Evolutionary conservation across 2,797 vertebrate genomes (phyloP).

Genomic region (Brachyalestes nurse): DNA sequence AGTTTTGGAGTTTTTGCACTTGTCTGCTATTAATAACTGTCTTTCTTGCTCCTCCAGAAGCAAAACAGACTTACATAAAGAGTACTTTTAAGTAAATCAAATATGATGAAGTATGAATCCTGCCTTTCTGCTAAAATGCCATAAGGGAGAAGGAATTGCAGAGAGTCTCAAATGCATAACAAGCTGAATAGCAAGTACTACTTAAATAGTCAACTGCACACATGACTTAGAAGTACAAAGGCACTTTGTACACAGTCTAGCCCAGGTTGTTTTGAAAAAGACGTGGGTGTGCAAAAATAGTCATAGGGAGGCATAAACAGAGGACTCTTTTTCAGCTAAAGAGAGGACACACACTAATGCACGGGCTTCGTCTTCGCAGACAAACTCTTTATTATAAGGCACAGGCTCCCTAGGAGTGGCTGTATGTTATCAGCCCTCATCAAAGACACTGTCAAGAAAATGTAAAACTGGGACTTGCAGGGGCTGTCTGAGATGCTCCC

Average conservation of each 20-base stretch:
- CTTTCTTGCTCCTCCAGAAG: not conserved
- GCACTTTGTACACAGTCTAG: conserved; percentile 8
- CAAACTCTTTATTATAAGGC: conserved; percentile 71
- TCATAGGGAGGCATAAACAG: conserved; percentile 41
- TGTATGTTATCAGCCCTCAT: conserved; percentile 76
- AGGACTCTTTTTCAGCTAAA: conserved; percentile 61
- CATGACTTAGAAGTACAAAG: conserved; percentile 34
- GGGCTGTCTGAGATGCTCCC: conserved; percentile 64
- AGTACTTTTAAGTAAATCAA: conserved; percentile 15
- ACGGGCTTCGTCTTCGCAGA: conserved; percentile 70
- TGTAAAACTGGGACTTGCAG: conserved; percentile 72
- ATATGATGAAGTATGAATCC: not conserved
- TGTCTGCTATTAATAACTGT: conserved; percentile 12
- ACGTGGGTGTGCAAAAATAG: conserved; percentile 47
- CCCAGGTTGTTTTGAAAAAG: conserved; percentile 36
- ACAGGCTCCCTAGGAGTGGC: conserved; percentile 70
- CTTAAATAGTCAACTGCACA: conserved; percentile 27
- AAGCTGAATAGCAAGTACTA: conserved; percentile 30
- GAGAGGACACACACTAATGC: conserved; percentile 73
- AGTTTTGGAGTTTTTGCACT: not conserved
- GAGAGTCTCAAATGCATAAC: conserved; percentile 30
- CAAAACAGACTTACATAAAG: not conserved
- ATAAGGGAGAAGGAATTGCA: conserved; percentile 16
- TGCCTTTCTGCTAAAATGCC: conserved; percentile 6
- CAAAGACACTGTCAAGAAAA: conserved; percentile 82